Evolutionary conservation across 2,888 invertebrate genomes (phyloP), one percentile per base, ranked within the genome.

Genomic region (Automeris io): DNA sequence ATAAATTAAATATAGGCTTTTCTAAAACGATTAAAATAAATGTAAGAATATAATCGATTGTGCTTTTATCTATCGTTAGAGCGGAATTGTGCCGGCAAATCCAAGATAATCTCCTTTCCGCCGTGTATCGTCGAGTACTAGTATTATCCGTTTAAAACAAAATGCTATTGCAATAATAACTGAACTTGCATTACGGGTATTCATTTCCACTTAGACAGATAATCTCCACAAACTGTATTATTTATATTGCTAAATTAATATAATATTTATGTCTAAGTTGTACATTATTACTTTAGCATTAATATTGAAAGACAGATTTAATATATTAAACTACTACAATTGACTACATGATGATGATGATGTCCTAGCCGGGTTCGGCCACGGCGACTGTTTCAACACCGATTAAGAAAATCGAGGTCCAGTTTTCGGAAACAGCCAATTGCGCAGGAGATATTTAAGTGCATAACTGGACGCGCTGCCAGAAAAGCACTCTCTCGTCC

Each of bases 61-160:
- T 50, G 55, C 65, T 62, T 60, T 66, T 72, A 72, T 72, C 67
- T 74, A 68, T 70, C 55, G 65, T 61, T 64, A 49, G 49, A 55
- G 48, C 51, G 55, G 59, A 41, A 40, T 42, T 42, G 44, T 29
- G 29, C 25, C 29, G 13, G 33, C 35, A 42, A 40, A 49, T 35
- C 44, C 43, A 43, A 49, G 50, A 44, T 50, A 47, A 50, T 49
- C 69, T 64, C 51, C 68, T 68, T 67, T 56, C 64, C 60, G 50
- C 57, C 54, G 55, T 66, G 65, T 70, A 72, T 69, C 59, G 62
- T 60, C 63, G 57, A 54, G 54, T 52, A 47, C 50, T 54, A 47
- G 61, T 59, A 68, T 77, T 71, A 79, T 77, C 73, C 74, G 70
- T 61, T 65, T 72, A 64, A 73, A 76, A 78, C 69, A 73, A 76